These are phyloP conservation scores for Morphnarchus princeps DNA, from an alignment of 2,113 vertebrate genomes.

Conservation along the genomic window DNA sequence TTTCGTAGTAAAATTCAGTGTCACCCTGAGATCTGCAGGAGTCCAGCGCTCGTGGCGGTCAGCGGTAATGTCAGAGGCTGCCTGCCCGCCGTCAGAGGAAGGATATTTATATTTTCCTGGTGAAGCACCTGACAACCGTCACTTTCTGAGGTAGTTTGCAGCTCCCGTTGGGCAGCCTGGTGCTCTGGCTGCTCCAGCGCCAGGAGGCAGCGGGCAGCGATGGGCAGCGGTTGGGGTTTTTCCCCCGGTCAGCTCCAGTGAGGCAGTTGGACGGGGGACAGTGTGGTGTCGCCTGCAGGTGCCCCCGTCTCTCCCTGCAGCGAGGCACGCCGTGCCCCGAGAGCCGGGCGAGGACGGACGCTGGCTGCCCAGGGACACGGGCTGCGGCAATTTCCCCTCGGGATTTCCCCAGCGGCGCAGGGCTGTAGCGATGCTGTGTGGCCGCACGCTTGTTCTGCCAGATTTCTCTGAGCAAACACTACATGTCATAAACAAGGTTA, in stretches of 20 bases:
- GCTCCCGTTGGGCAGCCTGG: neutral
- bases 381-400: rapidly evolving
- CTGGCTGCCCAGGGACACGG: neutral
- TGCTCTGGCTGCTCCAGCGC: neutral
- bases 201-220: neutral
- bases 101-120: neutral
- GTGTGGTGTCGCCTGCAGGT: neutral
- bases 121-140: rapidly evolving
- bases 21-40: neutral
- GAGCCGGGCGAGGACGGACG: rapidly evolving
- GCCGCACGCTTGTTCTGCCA: neutral
- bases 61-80: neutral
- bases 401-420: rapidly evolving
- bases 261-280: neutral
- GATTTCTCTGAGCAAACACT: neutral
- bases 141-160: rapidly evolving
- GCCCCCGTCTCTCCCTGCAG: neutral
- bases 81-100: neutral
- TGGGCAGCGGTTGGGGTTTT: too few relatives aligned
- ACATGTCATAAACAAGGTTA: neutral
- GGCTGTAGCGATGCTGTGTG: too few relatives aligned
- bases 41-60: rapidly evolving
- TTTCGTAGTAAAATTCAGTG: neutral
- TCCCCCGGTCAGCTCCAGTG: neutral
- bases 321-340: too few relatives aligned